Evolutionary conservation across 2,113 vertebrate genomes (phyloP).

Genomic region (Chaetodon auriga): DNA sequence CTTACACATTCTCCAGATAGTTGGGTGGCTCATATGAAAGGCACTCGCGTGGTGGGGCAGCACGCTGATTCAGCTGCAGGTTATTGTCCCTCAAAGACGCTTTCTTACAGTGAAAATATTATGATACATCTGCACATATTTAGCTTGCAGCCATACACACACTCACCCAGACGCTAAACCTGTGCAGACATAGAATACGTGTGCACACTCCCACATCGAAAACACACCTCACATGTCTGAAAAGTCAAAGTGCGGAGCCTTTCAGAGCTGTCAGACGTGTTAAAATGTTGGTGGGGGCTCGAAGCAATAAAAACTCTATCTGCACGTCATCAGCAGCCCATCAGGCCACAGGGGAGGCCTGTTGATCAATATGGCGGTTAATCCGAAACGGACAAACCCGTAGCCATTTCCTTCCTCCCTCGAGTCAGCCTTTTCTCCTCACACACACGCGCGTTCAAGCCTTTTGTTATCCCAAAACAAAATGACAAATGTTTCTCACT

Average conservation of each 20-base stretch:
- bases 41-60: conserved; percentile 74
- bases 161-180: conserved; percentile 31
- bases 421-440: neutral
- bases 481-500: conserved; percentile 59
- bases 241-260: conserved; percentile 5
- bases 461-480: conserved; percentile 43
- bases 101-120: conserved; percentile 85
- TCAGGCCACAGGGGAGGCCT: conserved; percentile 17
- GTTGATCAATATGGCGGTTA: conserved; percentile 53
- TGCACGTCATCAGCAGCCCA: conserved; percentile 33
- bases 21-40: conserved; percentile 67
- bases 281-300: conserved; percentile 45
- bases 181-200: neutral
- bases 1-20: conserved; percentile 66
- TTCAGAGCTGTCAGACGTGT: conserved; percentile 45
- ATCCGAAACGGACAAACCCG: conserved; percentile 46
- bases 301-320: conserved; percentile 46
- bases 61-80: conserved; percentile 86
- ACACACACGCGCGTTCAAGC: neutral
- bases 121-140: conserved; percentile 86
- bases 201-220: conserved; percentile 27
- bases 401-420: conserved; percentile 27
- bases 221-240: conserved; percentile 25
- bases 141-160: conserved; percentile 61
- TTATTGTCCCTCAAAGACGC: conserved; percentile 83